phyloP scores from a whole-genome alignment of 2,888 invertebrate species.

The Lottia gigantea region DNA sequence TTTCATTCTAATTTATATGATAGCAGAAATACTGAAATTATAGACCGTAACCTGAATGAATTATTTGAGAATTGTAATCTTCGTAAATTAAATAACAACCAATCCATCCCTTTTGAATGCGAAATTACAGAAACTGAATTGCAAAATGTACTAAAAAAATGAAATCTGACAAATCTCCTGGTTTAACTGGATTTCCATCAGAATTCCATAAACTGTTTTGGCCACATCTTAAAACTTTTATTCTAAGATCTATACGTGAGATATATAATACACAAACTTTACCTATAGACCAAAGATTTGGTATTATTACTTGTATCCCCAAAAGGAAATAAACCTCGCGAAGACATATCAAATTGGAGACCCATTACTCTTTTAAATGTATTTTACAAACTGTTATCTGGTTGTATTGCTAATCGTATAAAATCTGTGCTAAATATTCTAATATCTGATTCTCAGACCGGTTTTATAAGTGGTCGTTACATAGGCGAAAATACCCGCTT shows the following conservation, averaged over 20 bases:
- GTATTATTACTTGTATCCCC: slow-evolving; percentile 15
- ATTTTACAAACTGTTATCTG: slow-evolving; percentile 15
- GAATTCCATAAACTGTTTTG: slow-evolving; percentile 18
- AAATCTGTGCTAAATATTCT: neutral
- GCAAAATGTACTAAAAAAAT: slow-evolving; percentile 6
- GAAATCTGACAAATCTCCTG: slow-evolving; percentile 16
- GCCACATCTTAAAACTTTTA: slow-evolving; percentile 1
- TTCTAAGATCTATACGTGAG: slow-evolving; percentile 6
- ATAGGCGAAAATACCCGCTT: neutral
- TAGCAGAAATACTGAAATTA: neutral
- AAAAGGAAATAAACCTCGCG: slow-evolving; percentile 16
- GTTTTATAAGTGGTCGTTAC: neutral
- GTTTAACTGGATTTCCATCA: neutral
- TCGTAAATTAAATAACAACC: neutral
- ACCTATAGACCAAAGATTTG: slow-evolving; percentile 14
- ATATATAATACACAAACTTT: neutral
- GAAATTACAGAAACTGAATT: neutral
- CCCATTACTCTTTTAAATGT: slow-evolving; percentile 13
- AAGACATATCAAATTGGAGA: slow-evolving; percentile 13
- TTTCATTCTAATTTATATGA: neutral
- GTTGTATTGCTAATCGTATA: slow-evolving; percentile 7
- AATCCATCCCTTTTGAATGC: neutral
- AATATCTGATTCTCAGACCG: slow-evolving; percentile 4
- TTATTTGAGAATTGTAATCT: neutral
- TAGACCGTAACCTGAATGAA: neutral